Base-by-base conservation (phyloP, 2,113 vertebrate genomes). In the Siniperca knerii region DNA sequence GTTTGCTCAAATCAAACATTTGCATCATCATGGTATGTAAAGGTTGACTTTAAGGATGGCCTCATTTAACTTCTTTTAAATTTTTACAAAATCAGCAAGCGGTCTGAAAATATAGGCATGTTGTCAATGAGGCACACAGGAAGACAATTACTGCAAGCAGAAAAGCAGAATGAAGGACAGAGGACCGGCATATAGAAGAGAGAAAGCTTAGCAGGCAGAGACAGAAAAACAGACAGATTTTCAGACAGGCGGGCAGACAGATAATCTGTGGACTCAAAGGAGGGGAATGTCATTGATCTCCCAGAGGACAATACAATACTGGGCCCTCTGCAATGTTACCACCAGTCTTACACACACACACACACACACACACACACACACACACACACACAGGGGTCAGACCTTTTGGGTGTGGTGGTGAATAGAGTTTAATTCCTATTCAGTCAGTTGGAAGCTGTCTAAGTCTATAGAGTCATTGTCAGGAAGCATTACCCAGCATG, bases 271-370 rank as follows among this genome's bases (percentile, higher is more conserved):
- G 78, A 79, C 87, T 92, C 84, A 92, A 91, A 93, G 82, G 86
- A 90, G 20, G 86, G 78, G 91, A 93, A 94, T 93, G 93, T 92
- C 89, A 93, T 94, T 94, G 92, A 94, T 93, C 89, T 94, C 83
- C 78, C 81, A 85, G 82, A 90, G 90, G 90, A 92, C 91, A 93
- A 94, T 87, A 89, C 89, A 78, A 80, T 83, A 79, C 87, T 68
- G 58, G 57, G 79, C 69, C 82, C 82, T 90, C 87, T 87, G 81
- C 61, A 89, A 44, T 75, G 79, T 79, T 82, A 81, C 79, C 75
- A 83, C 50, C 76, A 77, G 79, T 50, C 37, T 13, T 33, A 37
- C 25, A 10, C 66, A 44, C 44, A 48, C 50, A 23, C 58, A 35
- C 52, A 40, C 67, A 73, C 82, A 68, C 69, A 25, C 57, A 20